phyloP scores from a whole-genome alignment of 2,888 invertebrate genomes.

The Scrobipalpa atriplicella region DNA sequence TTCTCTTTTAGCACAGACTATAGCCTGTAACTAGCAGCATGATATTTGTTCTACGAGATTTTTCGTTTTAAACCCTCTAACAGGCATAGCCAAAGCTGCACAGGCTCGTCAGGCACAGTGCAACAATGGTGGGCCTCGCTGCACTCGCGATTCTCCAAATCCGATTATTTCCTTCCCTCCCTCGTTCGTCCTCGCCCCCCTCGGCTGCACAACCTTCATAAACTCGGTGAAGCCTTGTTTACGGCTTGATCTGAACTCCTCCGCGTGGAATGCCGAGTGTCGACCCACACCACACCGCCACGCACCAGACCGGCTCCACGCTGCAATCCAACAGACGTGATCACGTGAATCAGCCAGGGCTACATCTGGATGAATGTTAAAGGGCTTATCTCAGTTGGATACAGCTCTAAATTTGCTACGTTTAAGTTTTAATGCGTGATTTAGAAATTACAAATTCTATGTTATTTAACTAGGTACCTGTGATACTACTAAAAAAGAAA shows the following conservation, averaged over 20 bases:
- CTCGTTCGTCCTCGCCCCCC: constrained; percentile 11
- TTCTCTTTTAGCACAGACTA: background rate
- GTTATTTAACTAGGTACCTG: background rate
- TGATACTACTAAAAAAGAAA: background rate
- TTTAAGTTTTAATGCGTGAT: background rate
- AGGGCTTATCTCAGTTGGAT: background rate
- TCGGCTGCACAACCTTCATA: constrained; percentile 25
- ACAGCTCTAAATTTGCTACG: background rate
- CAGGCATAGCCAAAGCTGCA: background rate
- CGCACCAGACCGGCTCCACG: background rate
- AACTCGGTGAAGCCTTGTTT: constrained; percentile 33
- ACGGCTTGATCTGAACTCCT: constrained; percentile 29
- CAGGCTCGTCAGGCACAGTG: background rate
- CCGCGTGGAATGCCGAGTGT: background rate
- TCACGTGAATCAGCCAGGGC: constrained; percentile 4
- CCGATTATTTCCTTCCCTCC: constrained; percentile 27
- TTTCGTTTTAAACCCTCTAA: background rate
- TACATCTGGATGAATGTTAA: background rate
- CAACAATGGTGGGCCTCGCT: constrained; percentile 2
- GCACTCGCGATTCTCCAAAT: constrained; percentile 21
- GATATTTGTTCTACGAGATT: background rate
- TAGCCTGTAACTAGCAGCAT: too few relatives aligned
- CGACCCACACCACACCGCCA: background rate
- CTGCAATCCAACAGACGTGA: background rate
- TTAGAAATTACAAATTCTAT: background rate